A percentile compares a stretch with the other conserved stretches of the same genome.
Conservation (phyloP, 2,113 vertebrate genomes). For the Crotalus tigris region DNA sequence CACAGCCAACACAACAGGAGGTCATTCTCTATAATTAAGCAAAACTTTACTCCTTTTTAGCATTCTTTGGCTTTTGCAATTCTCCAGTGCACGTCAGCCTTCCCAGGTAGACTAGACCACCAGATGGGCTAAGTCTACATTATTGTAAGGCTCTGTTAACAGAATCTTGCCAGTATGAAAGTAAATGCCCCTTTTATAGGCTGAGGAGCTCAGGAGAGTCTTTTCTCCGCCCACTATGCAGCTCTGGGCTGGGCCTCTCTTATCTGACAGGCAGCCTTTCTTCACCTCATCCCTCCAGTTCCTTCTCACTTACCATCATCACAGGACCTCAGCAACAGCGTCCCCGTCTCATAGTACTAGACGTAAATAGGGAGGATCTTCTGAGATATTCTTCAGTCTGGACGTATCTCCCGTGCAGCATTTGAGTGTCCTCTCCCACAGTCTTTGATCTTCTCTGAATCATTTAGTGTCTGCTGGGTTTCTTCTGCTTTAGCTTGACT, state of each 20-base stretch:
- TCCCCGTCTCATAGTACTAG: neutral
- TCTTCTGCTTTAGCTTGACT: neutral
- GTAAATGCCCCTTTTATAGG: no score
- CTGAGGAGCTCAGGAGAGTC: no score
- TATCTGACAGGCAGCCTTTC: no score
- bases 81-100: neutral
- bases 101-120: no score
- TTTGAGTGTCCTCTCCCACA: neutral
- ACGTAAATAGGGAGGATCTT: neutral
- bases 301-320: no score
- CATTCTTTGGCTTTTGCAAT: neutral
- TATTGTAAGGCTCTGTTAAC: neutral
- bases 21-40: neutral
- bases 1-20: neutral
- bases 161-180: no score
- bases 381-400: neutral
- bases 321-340: no score
- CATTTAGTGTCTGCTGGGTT: neutral
- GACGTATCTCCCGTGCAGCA: neutral
- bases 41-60: neutral
- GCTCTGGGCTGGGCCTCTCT: no score
- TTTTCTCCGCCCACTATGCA: no score
- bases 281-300: neutral
- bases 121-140: no score
- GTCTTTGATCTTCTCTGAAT: neutral